Evolutionary conservation across 2,113 vertebrate genomes (phyloP).

Genomic region (Oophaga pumilio): DNA sequence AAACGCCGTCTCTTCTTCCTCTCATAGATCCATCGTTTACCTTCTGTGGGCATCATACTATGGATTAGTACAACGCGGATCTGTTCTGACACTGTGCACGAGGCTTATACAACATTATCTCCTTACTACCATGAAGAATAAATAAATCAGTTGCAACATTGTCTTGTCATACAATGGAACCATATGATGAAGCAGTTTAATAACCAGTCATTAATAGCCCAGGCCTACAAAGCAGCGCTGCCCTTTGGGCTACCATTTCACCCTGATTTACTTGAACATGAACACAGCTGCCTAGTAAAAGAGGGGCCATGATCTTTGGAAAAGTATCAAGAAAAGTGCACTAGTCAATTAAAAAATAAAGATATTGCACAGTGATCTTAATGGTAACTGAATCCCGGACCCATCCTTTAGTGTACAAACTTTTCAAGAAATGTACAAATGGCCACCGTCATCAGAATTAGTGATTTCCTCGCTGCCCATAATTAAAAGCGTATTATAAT

Average conservation of each 20-base stretch:
- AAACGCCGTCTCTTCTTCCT: background rate
- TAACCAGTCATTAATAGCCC: background rate
- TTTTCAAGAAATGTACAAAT: conserved; percentile 22
- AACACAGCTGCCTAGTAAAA: background rate
- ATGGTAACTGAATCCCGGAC: conserved; percentile 6
- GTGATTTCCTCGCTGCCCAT: background rate
- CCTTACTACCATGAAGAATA: background rate
- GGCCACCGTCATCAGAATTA: background rate
- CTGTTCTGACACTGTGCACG: background rate
- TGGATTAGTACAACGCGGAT: background rate
- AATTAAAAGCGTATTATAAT: conserved; percentile 15
- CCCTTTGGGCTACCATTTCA: background rate
- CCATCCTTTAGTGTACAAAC: conserved; percentile 5
- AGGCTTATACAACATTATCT: background rate
- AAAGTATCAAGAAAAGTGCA: conserved; percentile 48
- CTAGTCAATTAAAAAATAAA: conserved; percentile 45
- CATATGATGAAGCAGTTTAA: background rate
- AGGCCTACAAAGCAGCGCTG: conserved; percentile 20
- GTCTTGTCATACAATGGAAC: background rate
- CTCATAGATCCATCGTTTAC: background rate
- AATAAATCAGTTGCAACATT: background rate
- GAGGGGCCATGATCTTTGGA: conserved; percentile 29
- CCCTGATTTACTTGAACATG: background rate
- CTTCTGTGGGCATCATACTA: background rate
- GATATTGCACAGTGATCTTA: conserved; percentile 35